Conservation (phyloP, 2,113 vertebrate species). For the Polypterus senegalus region DNA sequence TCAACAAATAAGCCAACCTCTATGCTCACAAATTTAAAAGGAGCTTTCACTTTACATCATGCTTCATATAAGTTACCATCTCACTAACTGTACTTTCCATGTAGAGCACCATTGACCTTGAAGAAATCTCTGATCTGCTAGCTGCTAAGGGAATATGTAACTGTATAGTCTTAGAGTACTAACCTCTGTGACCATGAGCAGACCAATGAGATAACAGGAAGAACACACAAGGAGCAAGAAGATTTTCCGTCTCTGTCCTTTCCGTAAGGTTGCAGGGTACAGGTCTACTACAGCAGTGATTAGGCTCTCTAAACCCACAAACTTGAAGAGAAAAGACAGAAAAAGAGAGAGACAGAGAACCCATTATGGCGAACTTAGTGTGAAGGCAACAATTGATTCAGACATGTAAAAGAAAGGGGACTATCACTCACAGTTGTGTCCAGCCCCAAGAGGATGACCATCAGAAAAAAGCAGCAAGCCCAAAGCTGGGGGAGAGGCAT, state of each 20-base stretch:
- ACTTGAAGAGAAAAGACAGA: conserved; percentile 41
- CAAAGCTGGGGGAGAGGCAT: conserved; percentile 75
- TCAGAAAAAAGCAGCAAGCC: conserved; percentile 78
- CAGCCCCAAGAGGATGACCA: conserved; percentile 78
- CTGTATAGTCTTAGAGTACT: conserved; percentile 12
- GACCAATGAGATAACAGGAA: conserved; percentile 52
- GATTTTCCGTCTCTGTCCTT: conserved; percentile 56
- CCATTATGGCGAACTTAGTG: background rate
- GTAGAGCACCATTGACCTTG: no score
- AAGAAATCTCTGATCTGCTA: no score
- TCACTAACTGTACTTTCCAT: no score
- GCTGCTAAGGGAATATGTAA: no score
- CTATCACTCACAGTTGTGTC: conserved; percentile 41
- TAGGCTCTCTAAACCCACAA: conserved; percentile 76
- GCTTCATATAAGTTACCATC: no score
- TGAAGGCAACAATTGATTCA: no score
- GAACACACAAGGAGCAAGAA: conserved; percentile 52
- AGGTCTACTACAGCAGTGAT: conserved; percentile 67
- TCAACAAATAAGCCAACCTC: no score
- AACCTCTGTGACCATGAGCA: conserved; percentile 70
- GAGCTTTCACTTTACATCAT: no score
- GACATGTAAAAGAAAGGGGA: no score
- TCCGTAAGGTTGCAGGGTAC: conserved; percentile 56
- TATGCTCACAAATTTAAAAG: no score
- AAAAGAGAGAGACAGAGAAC: conserved; percentile 6